Evolutionary conservation across 2,888 invertebrate genomes (phyloP).

Genomic region (Agonum fuliginosum): DNA sequence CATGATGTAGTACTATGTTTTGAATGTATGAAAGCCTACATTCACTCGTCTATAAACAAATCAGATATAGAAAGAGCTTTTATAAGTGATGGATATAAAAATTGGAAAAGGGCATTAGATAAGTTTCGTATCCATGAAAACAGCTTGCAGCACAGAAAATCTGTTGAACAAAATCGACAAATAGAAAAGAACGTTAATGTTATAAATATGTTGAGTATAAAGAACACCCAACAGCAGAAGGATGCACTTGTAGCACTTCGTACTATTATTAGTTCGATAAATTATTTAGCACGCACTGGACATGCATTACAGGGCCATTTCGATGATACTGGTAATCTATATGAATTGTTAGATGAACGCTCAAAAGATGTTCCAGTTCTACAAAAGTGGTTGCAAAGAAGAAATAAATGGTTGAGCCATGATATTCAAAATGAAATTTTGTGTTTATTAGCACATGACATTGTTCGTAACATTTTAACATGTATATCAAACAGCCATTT

Average conservation of each 20-base stretch:
- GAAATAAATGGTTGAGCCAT: neutral
- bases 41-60: neutral
- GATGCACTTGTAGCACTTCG: neutral
- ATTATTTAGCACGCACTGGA: neutral
- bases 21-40: constrained; percentile 7
- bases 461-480: neutral
- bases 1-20: neutral
- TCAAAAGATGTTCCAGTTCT: neutral
- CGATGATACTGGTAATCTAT: neutral
- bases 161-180: neutral
- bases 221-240: neutral
- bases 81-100: neutral
- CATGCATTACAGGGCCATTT: neutral
- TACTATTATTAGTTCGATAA: constrained; percentile 1
- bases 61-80: neutral
- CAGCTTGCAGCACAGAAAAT: neutral
- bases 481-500: neutral
- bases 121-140: constrained; percentile 2
- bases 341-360: neutral
- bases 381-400: neutral
- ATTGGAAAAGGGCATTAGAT: constrained; percentile 3
- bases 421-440: neutral
- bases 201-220: constrained; percentile 2
- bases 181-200: neutral
- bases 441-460: neutral